Base-by-base conservation (phyloP, 2,888 invertebrate species). In the Pachliopta kotzebuea region DNA sequence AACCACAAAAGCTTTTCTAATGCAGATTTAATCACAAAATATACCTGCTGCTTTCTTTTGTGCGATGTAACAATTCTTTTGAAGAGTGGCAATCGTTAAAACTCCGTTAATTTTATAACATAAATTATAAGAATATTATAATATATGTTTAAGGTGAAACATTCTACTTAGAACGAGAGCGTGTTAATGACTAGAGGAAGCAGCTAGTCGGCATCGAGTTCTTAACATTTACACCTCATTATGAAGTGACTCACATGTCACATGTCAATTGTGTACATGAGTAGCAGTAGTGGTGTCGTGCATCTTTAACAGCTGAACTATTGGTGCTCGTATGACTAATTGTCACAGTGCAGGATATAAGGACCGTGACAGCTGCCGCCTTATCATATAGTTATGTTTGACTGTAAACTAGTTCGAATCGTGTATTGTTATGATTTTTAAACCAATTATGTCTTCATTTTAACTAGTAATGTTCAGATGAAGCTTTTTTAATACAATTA, bases 251-350 rank as follows among this genome's bases (percentile, higher is more conserved):
- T 89, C 87, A 86, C 70, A 70, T 75, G 79, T 72, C 79, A 82
- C 74, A 76, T 80, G 86, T 84, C 84, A 88, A 88, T 86, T 89
- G 79, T 77, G 76, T 77, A 65, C 72, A 72, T 76, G 76, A 71
- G 69, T 71, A 70, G 53, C 42, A 31, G n/a, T 50, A 50, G 31
- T 24, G 21, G 42, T 58, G 45, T 54, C 42, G 57, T 49, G 52
- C 54, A 55, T 65, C 42, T 52, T 45, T 49, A 54, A 56, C 55
- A 59, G 61, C 49, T 54, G 63, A 42, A 37, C 56, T 55, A 50
- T 59, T 56, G 62, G 53, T 42, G 74, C 14, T 73, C 73, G 74
- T 71, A 72, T 73, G 69, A 65, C 60, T 65, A 58, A 65, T 61
- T 61, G 21, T 21, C 50, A 11, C 4, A n/a, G 45, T 4, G 8